phyloP scores from a whole-genome alignment of 92 coral and sea anemone species.

The Palythoa caribaeorum region DNA sequence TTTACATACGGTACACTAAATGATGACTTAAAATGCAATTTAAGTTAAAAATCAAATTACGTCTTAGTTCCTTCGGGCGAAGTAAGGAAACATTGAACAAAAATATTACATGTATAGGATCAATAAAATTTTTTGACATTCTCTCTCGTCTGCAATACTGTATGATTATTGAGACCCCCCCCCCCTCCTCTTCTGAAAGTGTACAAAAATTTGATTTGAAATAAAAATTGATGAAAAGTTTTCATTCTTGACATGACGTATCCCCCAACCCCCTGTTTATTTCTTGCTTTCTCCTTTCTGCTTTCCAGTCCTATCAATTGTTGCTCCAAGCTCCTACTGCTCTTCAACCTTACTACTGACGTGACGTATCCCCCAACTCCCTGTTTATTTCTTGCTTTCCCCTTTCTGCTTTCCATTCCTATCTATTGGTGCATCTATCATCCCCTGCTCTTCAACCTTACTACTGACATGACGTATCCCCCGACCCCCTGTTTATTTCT shows the following conservation, averaged over 20 bases:
- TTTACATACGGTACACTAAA: constrained; percentile 19
- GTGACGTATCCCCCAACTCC: too few species aligned
- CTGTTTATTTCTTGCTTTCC: too few species aligned
- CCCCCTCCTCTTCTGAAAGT: not conserved
- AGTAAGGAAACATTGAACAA: not conserved
- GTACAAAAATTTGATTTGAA: constrained; percentile 1
- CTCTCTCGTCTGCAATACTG: constrained; percentile 5
- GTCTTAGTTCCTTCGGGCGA: not conserved
- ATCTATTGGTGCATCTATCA: too few species aligned
- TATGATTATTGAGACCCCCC: not conserved
- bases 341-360: too few species aligned
- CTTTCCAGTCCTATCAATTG: too few species aligned
- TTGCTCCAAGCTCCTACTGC: too few species aligned
- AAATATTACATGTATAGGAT: not conserved
- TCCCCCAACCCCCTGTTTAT: too few species aligned
- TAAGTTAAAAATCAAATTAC: not conserved
- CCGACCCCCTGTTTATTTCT: too few species aligned
- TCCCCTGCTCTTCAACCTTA: too few species aligned
- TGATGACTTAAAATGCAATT: not conserved
- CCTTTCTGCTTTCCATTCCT: too few species aligned
- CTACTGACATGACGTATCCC: too few species aligned
- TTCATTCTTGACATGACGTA: constrained; percentile 5
- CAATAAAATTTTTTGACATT: not conserved
- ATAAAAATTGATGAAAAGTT: not conserved
- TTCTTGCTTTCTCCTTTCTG: too few species aligned